These are phyloP conservation scores for Heterohyrax brucei DNA, from an alignment of 2,797 vertebrate species.

Conservation along the genomic window DNA sequence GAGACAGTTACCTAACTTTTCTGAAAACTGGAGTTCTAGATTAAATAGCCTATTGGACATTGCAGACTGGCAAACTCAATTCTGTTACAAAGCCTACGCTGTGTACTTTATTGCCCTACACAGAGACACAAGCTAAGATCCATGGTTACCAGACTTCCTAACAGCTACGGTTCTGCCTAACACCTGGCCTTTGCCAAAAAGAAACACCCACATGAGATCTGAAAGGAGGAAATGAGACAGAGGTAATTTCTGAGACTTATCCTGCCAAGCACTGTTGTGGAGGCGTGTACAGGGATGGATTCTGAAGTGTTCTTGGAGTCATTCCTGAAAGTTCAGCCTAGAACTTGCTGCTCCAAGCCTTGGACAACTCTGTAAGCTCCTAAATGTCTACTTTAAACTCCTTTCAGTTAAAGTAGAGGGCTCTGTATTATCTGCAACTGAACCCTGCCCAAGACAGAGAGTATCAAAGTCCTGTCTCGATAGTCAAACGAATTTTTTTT, in stretches of 20 bases:
- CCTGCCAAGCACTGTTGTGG: conserved; percentile 33
- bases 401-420: background rate
- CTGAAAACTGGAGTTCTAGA: background rate
- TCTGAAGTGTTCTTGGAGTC: conserved; percentile 54
- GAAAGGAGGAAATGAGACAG: conserved; percentile 72
- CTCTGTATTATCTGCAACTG: background rate
- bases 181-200: background rate
- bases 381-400: conserved; percentile 1
- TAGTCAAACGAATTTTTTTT: background rate
- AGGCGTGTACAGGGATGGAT: conserved; percentile 16
- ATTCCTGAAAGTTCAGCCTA: conserved; percentile 43
- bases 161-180: background rate
- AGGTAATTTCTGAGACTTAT: background rate
- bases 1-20: background rate
- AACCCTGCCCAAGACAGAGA: background rate
- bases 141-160: background rate
- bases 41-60: accelerated
- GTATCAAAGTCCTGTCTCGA: background rate
- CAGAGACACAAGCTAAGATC: background rate
- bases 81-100: background rate
- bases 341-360: background rate
- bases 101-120: accelerated
- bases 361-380: conserved; percentile 46
- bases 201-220: background rate
- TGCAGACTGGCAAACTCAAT: too few species aligned